Evolutionary conservation across 2,888 invertebrate species (phyloP), one percentile per base, ranked within the genome.

Genomic region (Pasiphila rectangulata): DNA sequence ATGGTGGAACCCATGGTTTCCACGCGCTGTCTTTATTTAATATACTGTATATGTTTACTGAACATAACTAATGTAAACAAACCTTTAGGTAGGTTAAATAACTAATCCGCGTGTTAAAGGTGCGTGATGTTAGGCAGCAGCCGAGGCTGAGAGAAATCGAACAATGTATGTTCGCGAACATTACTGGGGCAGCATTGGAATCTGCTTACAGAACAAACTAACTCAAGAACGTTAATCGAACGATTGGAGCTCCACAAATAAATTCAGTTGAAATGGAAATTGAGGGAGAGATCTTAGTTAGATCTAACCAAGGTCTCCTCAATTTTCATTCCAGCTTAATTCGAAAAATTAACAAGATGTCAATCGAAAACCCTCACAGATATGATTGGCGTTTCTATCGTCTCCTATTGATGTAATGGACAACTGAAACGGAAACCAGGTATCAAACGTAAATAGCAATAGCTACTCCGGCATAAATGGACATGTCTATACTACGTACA

Each of bases 81-180:
- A n/a, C n/a, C n/a, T n/a, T n/a, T n/a, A 39, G 38, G 17, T 43
- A 39, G 34, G 38, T 44, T 44, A 30, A 43, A 27, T 44, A 49
- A 40, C 55, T 60, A 56, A 45, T 34, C 59, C 51, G 72, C 72
- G 72, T 73, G 72, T 66, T 71, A 62, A 70, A 72, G 70, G 72
- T 60, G 52, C 57, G 57, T 58, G 57, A 54, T 74, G 77, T 79
- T 75, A 79, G 77, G 70, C 68, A 61, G 70, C 69, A 74, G 79
- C 69, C 82, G 80, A 75, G 79, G 83, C 71, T 74, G 59, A 79
- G 83, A 76, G 85, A 86, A 85, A 88, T 83, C 87, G 79, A 72
- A 68, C 57, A 63, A 57, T 56, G 56, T 60, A 57, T 48, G 30
- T 36, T 32, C 25, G 34, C 44, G 34, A 42, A 45, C 38, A 51